Conservation (phyloP, 1,140 invertebrate genomes). For the Drosophila triauraria region DNA sequence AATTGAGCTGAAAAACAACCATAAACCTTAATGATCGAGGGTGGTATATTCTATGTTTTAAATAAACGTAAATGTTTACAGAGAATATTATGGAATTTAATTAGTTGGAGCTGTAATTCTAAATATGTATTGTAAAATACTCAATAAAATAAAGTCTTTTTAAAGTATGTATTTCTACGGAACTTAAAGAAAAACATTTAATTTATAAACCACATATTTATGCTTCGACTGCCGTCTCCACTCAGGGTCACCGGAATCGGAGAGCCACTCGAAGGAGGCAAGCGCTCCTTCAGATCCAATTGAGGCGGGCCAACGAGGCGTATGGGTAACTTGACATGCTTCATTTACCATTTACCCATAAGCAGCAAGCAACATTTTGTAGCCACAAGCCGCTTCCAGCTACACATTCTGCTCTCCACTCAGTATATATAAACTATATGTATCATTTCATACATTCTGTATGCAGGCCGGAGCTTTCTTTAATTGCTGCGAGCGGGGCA, state of each 20-base stretch:
- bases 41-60: background rate
- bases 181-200: background rate
- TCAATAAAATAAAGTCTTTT: too few species aligned
- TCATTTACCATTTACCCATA: slow-evolving; percentile 44
- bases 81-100: background rate
- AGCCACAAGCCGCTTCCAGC: slow-evolving; percentile 11
- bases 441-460: slow-evolving; percentile 36
- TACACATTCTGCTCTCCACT: background rate
- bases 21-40: background rate
- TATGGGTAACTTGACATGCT: slow-evolving; percentile 66
- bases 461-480: slow-evolving; percentile 48
- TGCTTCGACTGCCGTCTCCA: background rate
- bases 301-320: slow-evolving; percentile 36
- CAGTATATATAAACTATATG: slow-evolving; percentile 3
- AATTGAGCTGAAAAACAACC: slow-evolving; percentile 17
- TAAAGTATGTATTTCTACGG: background rate
- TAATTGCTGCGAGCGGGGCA: slow-evolving; percentile 62
- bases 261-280: slow-evolving; percentile 4
- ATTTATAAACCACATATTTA: background rate
- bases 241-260: slow-evolving; percentile 4
- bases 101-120: too few species aligned
- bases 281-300: slow-evolving; percentile 15
- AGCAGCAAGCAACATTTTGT: slow-evolving; percentile 22
- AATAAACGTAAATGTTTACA: background rate
- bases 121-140: background rate